Evolutionary conservation across 1,140 invertebrate species (phyloP).

Genomic region (Zaprionus lachaisei): DNA sequence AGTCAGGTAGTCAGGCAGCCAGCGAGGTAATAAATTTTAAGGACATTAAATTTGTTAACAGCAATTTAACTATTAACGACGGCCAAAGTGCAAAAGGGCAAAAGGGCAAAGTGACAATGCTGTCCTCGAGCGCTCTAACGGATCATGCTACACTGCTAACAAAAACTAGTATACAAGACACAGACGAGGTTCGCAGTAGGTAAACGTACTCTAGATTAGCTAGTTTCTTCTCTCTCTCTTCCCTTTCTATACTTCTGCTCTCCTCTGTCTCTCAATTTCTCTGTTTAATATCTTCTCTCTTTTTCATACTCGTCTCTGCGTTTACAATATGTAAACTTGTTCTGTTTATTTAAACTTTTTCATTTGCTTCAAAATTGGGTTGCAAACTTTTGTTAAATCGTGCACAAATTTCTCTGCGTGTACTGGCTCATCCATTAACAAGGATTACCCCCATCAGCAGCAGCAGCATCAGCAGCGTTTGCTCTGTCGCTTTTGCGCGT

Average conservation of each 20-base stretch:
- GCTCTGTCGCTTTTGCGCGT: constrained; percentile 6
- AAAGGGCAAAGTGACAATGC: neutral
- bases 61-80: constrained; percentile 70
- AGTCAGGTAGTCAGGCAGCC: constrained; percentile 14
- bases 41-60: constrained; percentile 71
- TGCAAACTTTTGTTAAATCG: neutral
- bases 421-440: constrained; percentile 55
- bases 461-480: neutral
- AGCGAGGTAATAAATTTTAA: constrained; percentile 60
- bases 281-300: too few relatives aligned
- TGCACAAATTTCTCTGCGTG: constrained; percentile 21
- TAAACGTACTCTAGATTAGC: too few relatives aligned
- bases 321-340: too few relatives aligned
- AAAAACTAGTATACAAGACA: neutral
- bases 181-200: too few relatives aligned
- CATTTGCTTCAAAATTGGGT: neutral
- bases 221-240: too few relatives aligned
- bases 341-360: neutral
- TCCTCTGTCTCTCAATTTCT: too few relatives aligned
- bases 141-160: neutral
- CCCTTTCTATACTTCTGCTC: too few relatives aligned
- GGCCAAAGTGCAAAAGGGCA: constrained; percentile 18
- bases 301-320: too few relatives aligned
- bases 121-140: neutral
- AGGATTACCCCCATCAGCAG: constrained; percentile 46